Evolutionary conservation across 2,888 invertebrate species (phyloP).

Genomic region (Chymomyza amoena): DNA sequence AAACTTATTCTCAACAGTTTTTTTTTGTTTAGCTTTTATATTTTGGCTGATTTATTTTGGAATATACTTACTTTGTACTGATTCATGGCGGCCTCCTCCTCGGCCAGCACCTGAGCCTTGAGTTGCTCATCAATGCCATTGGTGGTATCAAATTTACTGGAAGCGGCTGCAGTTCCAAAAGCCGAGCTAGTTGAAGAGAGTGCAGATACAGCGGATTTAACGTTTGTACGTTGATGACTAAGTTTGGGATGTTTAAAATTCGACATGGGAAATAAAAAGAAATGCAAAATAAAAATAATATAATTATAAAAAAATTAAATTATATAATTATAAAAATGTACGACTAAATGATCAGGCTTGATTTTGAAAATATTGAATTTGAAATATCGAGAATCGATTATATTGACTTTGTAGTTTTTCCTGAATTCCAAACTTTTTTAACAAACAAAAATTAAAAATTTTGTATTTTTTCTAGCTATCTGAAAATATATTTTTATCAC

Average conservation of each 20-base stretch:
- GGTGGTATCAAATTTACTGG: slow-evolving; percentile 84
- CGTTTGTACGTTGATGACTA: slow-evolving; percentile 90
- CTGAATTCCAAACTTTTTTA: no score
- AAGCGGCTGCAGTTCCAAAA: slow-evolving; percentile 90
- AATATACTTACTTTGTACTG: slow-evolving; percentile 90
- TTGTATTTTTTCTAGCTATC: no score
- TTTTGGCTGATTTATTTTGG: not conserved
- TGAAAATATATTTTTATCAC: no score
- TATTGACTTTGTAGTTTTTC: no score
- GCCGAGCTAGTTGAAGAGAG: slow-evolving; percentile 92
- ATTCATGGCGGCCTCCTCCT: slow-evolving; percentile 97
- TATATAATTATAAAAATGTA: slow-evolving; percentile 12
- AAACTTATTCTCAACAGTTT: not conserved
- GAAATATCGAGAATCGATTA: not conserved
- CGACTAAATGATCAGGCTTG: not conserved
- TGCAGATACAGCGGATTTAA: slow-evolving; percentile 92
- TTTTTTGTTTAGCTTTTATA: not conserved
- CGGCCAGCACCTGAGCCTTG: slow-evolving; percentile 92
- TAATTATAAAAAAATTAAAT: not conserved
- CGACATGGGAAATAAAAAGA: not conserved
- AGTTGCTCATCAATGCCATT: slow-evolving; percentile 92
- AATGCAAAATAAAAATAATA: slow-evolving; percentile 5
- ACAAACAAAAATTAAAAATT: no score
- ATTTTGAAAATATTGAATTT: no score
- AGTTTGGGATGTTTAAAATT: slow-evolving; percentile 10